A percentile compares a stretch with the other conserved stretches of the same genome.
These are phyloP conservation scores for Catocala fraxini DNA, from an alignment of 2,888 invertebrate genomes.

Conservation along the genomic window DNA sequence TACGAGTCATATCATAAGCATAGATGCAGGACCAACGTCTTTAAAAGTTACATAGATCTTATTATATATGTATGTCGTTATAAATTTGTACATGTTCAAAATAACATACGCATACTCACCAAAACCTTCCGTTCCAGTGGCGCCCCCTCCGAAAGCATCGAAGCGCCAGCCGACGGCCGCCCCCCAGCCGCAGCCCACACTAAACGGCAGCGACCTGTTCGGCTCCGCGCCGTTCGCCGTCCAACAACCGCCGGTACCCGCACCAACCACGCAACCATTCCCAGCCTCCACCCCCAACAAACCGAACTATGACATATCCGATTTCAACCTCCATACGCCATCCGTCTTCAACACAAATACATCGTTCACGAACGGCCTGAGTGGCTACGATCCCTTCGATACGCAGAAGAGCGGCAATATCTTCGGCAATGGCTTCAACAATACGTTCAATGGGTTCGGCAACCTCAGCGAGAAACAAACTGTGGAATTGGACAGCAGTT, in stretches of 20 bases:
- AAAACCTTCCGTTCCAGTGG: conserved; percentile 89
- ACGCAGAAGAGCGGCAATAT: conserved; percentile 90
- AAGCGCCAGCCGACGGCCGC: conserved; percentile 54
- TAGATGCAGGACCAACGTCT: too few species aligned
- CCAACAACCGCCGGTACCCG: neutral
- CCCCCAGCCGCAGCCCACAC: conserved; percentile 56
- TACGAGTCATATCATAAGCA: too few species aligned
- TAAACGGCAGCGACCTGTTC: conserved; percentile 91
- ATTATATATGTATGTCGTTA: too few species aligned
- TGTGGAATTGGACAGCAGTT: conserved; percentile 86
- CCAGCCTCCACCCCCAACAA: conserved; percentile 47
- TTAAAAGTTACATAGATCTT: too few species aligned
- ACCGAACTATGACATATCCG: conserved; percentile 82
- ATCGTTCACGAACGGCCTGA: conserved; percentile 79
- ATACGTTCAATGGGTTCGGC: conserved; percentile 80
- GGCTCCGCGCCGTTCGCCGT: conserved; percentile 92
- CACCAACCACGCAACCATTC: conserved; percentile 41
- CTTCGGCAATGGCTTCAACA: conserved; percentile 76
- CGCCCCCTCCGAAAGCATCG: conserved; percentile 95
- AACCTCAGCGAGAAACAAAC: conserved; percentile 82
- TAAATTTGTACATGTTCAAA: too few species aligned
- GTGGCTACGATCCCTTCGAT: conserved; percentile 93
- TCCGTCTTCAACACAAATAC: conserved; percentile 78
- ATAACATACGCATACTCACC: neutral
- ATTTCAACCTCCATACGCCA: conserved; percentile 76